phyloP scores from a whole-genome alignment of 2,888 invertebrate species.

The Erebia epiphron region DNA sequence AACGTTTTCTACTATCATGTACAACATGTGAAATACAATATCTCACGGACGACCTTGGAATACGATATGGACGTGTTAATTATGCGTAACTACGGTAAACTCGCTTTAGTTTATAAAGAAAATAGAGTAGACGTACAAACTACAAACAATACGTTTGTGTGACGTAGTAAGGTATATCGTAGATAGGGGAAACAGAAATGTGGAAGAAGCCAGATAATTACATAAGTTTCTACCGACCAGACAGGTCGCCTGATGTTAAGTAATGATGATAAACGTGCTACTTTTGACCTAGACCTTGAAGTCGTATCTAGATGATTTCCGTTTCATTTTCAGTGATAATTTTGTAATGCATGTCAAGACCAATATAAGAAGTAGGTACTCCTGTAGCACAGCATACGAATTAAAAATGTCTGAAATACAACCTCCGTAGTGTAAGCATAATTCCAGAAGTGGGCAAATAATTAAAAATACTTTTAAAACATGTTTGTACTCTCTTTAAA shows the following conservation, averaged over 20 bases:
- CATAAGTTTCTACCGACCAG: neutral
- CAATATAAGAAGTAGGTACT: no score
- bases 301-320: neutral
- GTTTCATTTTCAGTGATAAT: no score
- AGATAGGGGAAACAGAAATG: neutral
- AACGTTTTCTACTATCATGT: conserved; percentile 7
- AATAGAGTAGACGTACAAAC: conserved; percentile 23
- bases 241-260: neutral
- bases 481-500: no score
- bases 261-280: neutral
- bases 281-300: neutral
- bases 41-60: conserved; percentile 31
- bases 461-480: no score
- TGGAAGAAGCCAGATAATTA: conserved; percentile 8
- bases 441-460: no score
- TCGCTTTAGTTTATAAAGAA: conserved; percentile 26
- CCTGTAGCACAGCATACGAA: no score
- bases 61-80: conserved; percentile 35
- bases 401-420: no score
- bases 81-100: conserved; percentile 36
- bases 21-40: conserved; percentile 23
- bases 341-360: no score
- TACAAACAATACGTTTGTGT: conserved; percentile 24
- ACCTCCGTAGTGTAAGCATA: no score
- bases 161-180: conserved; percentile 5